phyloP scores from a whole-genome alignment of 2,113 vertebrate genomes.

The Bubalus kerabau region DNA sequence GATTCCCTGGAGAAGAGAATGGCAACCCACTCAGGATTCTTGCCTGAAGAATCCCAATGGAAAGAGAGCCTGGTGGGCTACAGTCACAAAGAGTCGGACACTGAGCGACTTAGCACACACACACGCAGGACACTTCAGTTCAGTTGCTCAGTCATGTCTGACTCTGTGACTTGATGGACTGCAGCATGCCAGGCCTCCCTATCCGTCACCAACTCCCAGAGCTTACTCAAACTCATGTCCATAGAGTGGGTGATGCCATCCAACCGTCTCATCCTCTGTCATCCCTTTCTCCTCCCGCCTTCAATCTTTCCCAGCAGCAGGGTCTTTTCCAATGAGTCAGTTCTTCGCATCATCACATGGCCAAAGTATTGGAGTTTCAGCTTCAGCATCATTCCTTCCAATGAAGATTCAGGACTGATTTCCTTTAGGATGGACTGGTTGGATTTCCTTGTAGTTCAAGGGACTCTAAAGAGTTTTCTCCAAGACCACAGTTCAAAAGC shows the following conservation, averaged over 20 bases:
- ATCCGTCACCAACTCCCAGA: neutral
- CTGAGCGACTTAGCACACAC: neutral
- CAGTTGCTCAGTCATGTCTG: neutral
- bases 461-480: neutral
- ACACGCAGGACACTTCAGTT: neutral
- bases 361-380: neutral
- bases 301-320: neutral
- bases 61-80: neutral
- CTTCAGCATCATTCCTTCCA: neutral
- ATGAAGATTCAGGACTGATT: neutral
- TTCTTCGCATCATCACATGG: neutral
- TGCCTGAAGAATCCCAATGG: neutral
- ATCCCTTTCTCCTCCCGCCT: fast-evolving
- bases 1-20: neutral
- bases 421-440: neutral
- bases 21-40: neutral
- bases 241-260: neutral
- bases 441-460: neutral
- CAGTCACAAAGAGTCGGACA: neutral
- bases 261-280: neutral
- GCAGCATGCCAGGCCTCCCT: neutral
- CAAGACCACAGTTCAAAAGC: neutral
- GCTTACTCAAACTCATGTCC: neutral
- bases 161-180: neutral
- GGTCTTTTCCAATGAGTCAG: neutral